Base-by-base conservation (phyloP, 2,888 invertebrate genomes). In the Prenolepis imparis region DNA sequence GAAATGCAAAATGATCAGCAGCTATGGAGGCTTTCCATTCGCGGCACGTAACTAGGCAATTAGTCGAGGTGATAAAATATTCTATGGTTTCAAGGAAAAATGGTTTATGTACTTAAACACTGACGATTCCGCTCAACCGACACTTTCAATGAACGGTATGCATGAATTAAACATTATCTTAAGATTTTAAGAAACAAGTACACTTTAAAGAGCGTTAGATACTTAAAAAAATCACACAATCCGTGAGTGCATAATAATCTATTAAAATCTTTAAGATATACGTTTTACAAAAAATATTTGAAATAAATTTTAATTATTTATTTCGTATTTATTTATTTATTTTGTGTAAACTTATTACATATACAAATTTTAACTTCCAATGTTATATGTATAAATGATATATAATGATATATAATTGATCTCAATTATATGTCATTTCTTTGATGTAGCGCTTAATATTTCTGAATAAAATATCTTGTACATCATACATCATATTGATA, bases 61-160 rank as follows among this genome's bases (percentile, higher is more conserved):
- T 93, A 93, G 91, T 78, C 87, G 88, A 91, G 92, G 92, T 90
- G 93, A 92, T 93, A 93, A 93, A 92, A 92, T 93, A 93, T 93
- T 93, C 92, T 86, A 88, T 84, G 87, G 90, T 91, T 90, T 88
- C 88, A 83, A 88, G 91, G 91, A 92, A 93, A 93, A 92, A 92
- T 89, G 89, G 84, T 86, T 86, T 85, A 88, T 86, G 90, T 90
- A 88, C 90, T 92, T 92, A 92, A 93, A 92, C 91, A 91, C 91
- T 87, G 87, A 83, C 91, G 89, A 90, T 91, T 90, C 89, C 82
- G 85, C 75, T 84, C 84, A 81, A 70, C 81, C 63, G 77, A 89
- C 85, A 82, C 85, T 89, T 87, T 89, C 89, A 86, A 89, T 84
- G 83, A 82, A 84, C 87, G 85, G 86, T 84, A 86, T 66, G 61